These are phyloP conservation scores for Eclectus roratus DNA, from an alignment of 2,113 vertebrate genomes.

Conservation along the genomic window DNA sequence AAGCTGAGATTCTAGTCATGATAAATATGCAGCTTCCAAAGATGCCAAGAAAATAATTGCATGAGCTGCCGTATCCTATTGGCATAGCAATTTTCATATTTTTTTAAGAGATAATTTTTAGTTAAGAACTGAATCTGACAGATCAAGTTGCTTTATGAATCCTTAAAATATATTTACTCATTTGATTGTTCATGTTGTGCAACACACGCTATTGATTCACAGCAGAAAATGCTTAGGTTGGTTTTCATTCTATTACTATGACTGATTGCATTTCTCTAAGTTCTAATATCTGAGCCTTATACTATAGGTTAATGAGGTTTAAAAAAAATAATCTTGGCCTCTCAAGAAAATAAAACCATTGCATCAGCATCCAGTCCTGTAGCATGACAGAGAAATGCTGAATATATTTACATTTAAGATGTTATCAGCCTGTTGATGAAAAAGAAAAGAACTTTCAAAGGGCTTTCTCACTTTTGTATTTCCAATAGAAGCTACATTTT, in stretches of 20 bases:
- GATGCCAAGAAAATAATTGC: not conserved
- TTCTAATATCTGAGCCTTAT: not conserved
- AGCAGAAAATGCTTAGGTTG: not conserved
- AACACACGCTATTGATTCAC: not conserved
- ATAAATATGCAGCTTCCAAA: not conserved
- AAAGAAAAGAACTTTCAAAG: not conserved
- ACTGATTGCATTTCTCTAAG: not conserved
- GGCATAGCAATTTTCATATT: not conserved
- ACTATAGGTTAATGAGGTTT: not conserved
- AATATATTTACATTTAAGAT: not conserved
- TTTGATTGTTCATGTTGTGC: not conserved
- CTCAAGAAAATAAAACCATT: not conserved
- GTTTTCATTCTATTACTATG: not conserved
- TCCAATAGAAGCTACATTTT: not conserved
- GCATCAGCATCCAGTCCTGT: not conserved
- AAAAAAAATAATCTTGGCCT: not conserved
- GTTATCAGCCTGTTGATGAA: not conserved
- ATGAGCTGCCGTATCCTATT: not conserved
- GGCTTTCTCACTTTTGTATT: not conserved
- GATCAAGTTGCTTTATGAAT: not conserved
- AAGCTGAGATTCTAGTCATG: not conserved
- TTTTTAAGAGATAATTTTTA: not conserved
- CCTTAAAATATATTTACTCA: not conserved
- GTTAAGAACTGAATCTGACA: not conserved
- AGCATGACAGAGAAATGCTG: not conserved